Evolutionary conservation across 2,113 vertebrate genomes (phyloP).

Genomic region (Oenanthe melanoleuca): DNA sequence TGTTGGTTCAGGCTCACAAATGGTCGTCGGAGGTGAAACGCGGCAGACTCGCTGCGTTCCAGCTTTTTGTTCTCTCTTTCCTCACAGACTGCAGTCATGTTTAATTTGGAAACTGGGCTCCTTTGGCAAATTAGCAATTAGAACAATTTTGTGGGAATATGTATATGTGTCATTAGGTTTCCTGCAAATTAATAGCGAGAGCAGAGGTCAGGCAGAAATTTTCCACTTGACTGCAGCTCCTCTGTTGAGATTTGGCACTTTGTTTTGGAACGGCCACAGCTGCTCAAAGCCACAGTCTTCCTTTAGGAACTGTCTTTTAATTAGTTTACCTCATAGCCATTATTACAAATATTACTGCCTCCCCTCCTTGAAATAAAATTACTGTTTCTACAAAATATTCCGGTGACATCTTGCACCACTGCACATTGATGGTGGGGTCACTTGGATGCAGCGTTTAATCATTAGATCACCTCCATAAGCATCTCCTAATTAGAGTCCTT

Average conservation of each 20-base stretch:
- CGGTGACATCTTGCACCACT: slow-evolving; percentile 78
- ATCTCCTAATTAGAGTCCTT: slow-evolving; percentile 95
- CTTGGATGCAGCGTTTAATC: slow-evolving; percentile 90
- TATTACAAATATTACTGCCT: slow-evolving; percentile 90
- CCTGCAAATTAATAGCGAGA: slow-evolving; percentile 96
- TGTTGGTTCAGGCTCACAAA: slow-evolving; percentile 78
- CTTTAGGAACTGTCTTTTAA: slow-evolving; percentile 90
- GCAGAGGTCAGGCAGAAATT: slow-evolving; percentile 91
- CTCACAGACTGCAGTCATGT: slow-evolving; percentile 85
- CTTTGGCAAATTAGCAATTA: slow-evolving; percentile 99
- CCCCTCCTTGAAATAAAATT: slow-evolving; percentile 79
- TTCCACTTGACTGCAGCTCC: slow-evolving; percentile 91
- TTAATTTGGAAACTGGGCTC: slow-evolving; percentile 94
- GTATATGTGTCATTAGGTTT: slow-evolving; percentile 98
- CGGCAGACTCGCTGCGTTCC: slow-evolving; percentile 48
- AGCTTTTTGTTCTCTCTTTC: slow-evolving; percentile 76
- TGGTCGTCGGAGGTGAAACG: slow-evolving; percentile 69
- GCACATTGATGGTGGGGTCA: slow-evolving; percentile 87
- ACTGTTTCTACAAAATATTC: slow-evolving; percentile 85
- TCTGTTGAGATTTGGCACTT: slow-evolving; percentile 86
- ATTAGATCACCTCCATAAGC: slow-evolving; percentile 91
- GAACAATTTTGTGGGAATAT: slow-evolving; percentile 97
- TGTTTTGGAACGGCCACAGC: slow-evolving; percentile 83
- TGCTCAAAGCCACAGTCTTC: slow-evolving; percentile 84
- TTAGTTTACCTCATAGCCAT: slow-evolving; percentile 97